A percentile compares a stretch with the other conserved stretches of the same genome.
Conservation (phyloP, 2,888 invertebrate species). For the Leptinotarsa haldemani region DNA sequence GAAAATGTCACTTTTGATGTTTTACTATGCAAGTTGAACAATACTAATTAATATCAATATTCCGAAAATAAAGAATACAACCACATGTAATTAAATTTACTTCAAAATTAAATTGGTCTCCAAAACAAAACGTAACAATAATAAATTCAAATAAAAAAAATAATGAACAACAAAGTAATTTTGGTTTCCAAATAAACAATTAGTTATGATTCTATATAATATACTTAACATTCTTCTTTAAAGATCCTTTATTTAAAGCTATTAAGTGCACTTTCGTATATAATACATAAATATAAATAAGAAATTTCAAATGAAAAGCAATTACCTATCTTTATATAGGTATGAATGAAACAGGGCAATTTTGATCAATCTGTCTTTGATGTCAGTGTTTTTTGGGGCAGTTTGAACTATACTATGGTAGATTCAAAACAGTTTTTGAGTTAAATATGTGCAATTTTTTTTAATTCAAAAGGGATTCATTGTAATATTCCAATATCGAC, state of each 20-base stretch:
- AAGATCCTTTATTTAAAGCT: constrained; percentile 3
- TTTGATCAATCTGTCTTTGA: no score
- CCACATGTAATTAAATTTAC: neutral
- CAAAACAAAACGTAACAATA: neutral
- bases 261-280: constrained; percentile 16
- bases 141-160: constrained; percentile 1
- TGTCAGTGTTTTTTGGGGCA: no score
- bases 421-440: no score
- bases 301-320: neutral
- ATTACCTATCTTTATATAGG: no score
- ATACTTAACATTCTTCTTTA: neutral
- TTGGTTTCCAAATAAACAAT: no score
- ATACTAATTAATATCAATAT: neutral
- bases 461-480: no score
- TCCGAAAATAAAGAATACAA: neutral
- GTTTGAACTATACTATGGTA: no score
- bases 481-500: no score
- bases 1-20: neutral
- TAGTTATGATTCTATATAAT: neutral
- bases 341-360: no score
- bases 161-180: constrained; percentile 11
- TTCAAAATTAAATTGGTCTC: neutral
- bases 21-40: neutral
- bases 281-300: constrained; percentile 1
- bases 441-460: no score